These are phyloP conservation scores for Paralinhomoeus sp. DNA, from an alignment of 2,888 invertebrate species.

Conservation along the genomic window DNA sequence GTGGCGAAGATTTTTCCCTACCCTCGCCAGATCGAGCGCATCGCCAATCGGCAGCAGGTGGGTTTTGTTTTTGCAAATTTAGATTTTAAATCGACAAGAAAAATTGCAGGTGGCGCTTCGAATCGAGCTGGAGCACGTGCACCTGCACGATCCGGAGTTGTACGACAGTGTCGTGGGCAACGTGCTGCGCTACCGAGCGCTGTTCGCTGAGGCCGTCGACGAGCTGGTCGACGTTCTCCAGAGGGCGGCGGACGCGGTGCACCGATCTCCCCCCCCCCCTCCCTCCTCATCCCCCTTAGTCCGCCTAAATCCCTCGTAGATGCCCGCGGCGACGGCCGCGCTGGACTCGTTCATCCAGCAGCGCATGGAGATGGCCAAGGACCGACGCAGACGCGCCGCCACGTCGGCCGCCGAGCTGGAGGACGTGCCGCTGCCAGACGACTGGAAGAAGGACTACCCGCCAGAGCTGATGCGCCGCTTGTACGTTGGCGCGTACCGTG, in stretches of 20 bases:
- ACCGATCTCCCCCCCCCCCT: not conserved
- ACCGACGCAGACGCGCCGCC: conserved; percentile 24
- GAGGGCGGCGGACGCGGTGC: conserved; percentile 47
- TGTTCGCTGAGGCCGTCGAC: conserved; percentile 66
- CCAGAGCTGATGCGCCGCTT: conserved; percentile 79
- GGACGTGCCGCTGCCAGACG: conserved; percentile 28
- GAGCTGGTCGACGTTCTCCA: conserved; percentile 62
- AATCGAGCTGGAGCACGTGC: conserved; percentile 66
- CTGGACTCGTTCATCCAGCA: conserved; percentile 96
- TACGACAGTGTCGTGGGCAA: conserved; percentile 54
- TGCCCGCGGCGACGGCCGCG: conserved; percentile 55
- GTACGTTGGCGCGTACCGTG: too few relatives aligned
- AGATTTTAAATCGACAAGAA: too few relatives aligned
- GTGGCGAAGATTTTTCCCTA: conserved; percentile 13
- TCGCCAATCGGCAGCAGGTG: conserved; percentile 14
- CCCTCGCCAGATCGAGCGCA: conserved; percentile 13
- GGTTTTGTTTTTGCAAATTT: too few relatives aligned
- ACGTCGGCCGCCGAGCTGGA: conserved; percentile 42
- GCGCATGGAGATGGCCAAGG: conserved; percentile 56
- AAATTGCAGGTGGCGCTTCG: conserved; percentile 55
- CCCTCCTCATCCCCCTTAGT: not conserved
- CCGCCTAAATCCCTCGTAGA: conserved; percentile 1
- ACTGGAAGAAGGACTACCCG: too few relatives aligned
- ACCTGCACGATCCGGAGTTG: conserved; percentile 38
- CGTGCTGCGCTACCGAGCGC: conserved; percentile 52